phyloP scores from a whole-genome alignment of 2,113 vertebrate species.

The Oreochromis aureus region DNA sequence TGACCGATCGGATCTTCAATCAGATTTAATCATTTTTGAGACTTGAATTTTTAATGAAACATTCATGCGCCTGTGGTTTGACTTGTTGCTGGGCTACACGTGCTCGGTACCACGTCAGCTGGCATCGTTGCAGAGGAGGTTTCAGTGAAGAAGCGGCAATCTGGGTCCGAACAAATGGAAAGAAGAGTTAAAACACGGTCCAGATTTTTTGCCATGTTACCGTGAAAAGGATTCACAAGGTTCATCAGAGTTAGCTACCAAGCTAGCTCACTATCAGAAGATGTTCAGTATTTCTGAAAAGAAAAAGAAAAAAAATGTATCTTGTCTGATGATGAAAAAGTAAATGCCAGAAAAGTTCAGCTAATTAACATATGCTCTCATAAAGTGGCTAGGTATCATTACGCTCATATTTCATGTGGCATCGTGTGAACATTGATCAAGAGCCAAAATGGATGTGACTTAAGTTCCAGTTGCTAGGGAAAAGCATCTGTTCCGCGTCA shows the following conservation, averaged over 20 bases:
- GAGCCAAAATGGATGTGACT: background rate
- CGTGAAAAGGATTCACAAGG: background rate
- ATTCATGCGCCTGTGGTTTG: background rate
- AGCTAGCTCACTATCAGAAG: background rate
- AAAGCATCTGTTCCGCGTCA: rapidly evolving
- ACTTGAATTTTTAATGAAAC: background rate
- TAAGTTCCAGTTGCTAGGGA: background rate
- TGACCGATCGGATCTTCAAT: background rate
- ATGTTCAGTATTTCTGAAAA: background rate
- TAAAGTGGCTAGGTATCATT: background rate
- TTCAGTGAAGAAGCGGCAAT: background rate
- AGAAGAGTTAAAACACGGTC: background rate
- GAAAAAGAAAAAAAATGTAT: rapidly evolving
- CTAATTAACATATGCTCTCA: background rate
- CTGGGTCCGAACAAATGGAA: background rate
- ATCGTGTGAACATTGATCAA: background rate
- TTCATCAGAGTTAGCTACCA: background rate
- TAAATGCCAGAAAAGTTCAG: background rate
- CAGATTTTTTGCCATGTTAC: background rate
- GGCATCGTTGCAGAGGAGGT: background rate
- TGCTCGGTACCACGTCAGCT: background rate
- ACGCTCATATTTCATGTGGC: background rate
- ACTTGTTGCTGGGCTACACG: conserved; percentile 31
- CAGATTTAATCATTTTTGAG: background rate
- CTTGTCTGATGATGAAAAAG: background rate